Evolutionary conservation across 2,888 invertebrate species (phyloP), one percentile per base, ranked within the genome.

Genomic region (Apodemia hepburni): DNA sequence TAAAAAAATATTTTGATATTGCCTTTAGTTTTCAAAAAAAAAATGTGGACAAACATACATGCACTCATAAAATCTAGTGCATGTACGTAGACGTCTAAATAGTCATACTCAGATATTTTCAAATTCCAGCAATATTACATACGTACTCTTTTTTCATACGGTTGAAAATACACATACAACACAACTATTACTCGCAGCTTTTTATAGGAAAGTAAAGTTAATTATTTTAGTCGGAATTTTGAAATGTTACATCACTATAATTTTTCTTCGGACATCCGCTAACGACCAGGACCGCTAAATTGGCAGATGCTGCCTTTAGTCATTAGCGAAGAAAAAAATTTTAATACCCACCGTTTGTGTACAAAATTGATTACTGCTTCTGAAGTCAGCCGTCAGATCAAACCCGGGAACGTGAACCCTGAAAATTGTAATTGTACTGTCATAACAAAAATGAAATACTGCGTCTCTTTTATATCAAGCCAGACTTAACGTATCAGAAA

Each of bases 301-400:
- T 81, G 84, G 87, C 88, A 89, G 89, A 88, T 89, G 90, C 83
- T 87, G 79, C 82, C 87, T 83, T 83, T 80, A 81, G 81, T 88
- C 85, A 84, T 89, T 89, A 88, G 78, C 78, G 75, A 71, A 75
- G 81, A 86, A 81, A 82, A 89, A 89, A 85, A 82, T 84, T 84
- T 88, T 87, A 88, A 84, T 83, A 82, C 81, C 84, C 82, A 76
- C 80, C 77, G 84, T 88, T 88, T 90, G 87, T 88, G 84, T 85
- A 87, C 78, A 86, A 89, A 90, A 90, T 90, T 89, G 89, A 90
- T 90, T 87, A 90, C 80, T 70, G 85, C 88, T 89, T 87, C 90
- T 85, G 86, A 87, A 87, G 84, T 80, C 81, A 74, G 79, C 84
- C 84, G 82, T 78, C 81, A 70, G 75, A 71, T 75, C 75, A n/a